These are phyloP conservation scores for Vanessa cardui DNA, from an alignment of 2,888 invertebrate genomes.

Conservation along the genomic window DNA sequence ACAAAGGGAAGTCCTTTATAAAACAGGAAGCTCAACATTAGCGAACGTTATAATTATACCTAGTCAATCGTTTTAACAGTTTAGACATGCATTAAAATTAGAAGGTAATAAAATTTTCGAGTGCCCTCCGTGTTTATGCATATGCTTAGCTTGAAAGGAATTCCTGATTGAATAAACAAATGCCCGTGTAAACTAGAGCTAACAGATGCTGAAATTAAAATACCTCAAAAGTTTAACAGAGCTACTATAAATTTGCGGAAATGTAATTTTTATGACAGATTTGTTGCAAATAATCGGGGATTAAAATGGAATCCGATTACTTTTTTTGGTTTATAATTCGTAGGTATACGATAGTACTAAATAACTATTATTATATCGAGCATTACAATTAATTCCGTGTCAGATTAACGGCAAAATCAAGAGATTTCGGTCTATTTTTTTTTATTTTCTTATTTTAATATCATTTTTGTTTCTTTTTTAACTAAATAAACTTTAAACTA, in stretches of 20 bases:
- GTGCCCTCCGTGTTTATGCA: conserved; percentile 18
- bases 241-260: too few species aligned
- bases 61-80: not conserved
- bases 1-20: not conserved
- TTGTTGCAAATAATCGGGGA: too few species aligned
- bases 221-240: too few species aligned
- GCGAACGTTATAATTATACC: not conserved
- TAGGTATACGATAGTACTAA: too few species aligned
- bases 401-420: too few species aligned
- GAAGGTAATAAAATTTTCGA: conserved; percentile 18
- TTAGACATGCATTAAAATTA: conserved; percentile 1
- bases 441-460: too few species aligned
- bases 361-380: not conserved
- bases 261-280: too few species aligned
- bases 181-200: not conserved
- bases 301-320: too few species aligned
- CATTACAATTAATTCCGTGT: too few species aligned
- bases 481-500: too few species aligned
- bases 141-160: conserved; percentile 19
- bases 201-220: not conserved
- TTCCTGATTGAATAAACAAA: conserved; percentile 13
- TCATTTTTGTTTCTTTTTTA: too few species aligned
- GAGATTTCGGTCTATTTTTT: too few species aligned
- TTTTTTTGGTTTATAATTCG: not conserved
- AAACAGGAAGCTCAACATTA: not conserved